Percentiles rank a stretch among this genome's conserved stretches.
Conservation (phyloP, 1,140 invertebrate genomes). For the Drosophila obscura region DNA sequence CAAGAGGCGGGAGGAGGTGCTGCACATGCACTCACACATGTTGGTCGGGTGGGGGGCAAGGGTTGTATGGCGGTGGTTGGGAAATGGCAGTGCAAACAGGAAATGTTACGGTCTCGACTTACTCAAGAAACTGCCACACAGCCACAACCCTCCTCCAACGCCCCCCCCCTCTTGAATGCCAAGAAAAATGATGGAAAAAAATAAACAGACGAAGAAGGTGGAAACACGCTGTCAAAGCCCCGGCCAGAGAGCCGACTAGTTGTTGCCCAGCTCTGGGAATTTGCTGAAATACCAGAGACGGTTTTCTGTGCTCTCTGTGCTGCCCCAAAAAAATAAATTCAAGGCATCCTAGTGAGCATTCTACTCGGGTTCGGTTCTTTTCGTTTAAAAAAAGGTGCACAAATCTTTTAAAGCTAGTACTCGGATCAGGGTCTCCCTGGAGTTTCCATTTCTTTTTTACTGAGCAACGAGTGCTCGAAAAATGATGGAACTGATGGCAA, state of each 20-base stretch:
- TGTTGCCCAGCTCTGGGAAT: too few relatives aligned
- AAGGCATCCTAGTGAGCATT: too few relatives aligned
- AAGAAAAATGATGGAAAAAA: constrained; percentile 46
- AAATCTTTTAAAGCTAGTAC: too few relatives aligned
- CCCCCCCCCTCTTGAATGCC: constrained; percentile 4
- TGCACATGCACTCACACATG: constrained; percentile 8
- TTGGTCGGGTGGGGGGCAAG: not conserved
- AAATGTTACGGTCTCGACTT: constrained; percentile 61
- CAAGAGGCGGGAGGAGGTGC: constrained; percentile 13
- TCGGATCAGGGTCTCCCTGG: too few relatives aligned
- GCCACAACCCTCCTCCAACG: constrained; percentile 6
- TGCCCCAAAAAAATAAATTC: too few relatives aligned
- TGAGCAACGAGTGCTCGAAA: constrained; percentile 13
- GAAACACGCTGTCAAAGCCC: too few relatives aligned
- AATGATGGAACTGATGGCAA: constrained; percentile 15
- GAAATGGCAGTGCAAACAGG: constrained; percentile 77
- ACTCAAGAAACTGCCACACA: constrained; percentile 35
- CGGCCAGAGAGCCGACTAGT: too few relatives aligned
- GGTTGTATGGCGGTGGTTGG: constrained; percentile 27
- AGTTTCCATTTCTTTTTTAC: too few relatives aligned
- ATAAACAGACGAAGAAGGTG: constrained; percentile 15
- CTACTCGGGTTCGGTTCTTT: too few relatives aligned
- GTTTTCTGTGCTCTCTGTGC: too few relatives aligned
- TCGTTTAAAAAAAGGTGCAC: too few relatives aligned
- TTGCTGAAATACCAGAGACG: too few relatives aligned